Base-by-base conservation (phyloP, 2,888 invertebrate species). In the Meteorus colon region DNA sequence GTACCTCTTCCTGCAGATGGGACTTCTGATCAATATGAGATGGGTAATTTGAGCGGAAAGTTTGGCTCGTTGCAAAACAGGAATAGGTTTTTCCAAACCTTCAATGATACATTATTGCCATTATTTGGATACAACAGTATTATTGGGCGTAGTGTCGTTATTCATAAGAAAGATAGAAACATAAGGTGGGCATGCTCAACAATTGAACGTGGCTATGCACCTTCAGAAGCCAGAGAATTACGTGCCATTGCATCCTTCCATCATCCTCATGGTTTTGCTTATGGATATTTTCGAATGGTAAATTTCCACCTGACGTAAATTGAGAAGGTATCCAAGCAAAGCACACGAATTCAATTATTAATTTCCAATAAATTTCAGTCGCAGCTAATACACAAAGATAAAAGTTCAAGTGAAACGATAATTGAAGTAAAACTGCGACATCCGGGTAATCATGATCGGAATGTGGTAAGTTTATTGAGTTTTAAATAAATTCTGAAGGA, bases 211-310 rank as follows among this genome's bases (percentile, higher is more conserved):
- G 97, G 97, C 1, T 97, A 96, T 90, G 95, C 96, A 78, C 96
- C 96, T 0, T 94, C 95, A 0, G 97, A 97, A 87, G 97, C 96
- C 0, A 91, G 95, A 48, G 96, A 97, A 90, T 91, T 96, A 66
- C 92, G 96, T 75, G 97, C 94, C 2, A 95, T 97, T 77, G 97
- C 97, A 1, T 96, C 96, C 0, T 98, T 98, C 90, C 97, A 97
- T 90, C 96, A 97, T 91, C 96, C 96, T 0, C 91, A 92, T 19
- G 96, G 97, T 0, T 96, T 94, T 89, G 96, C 96, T 0, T 94
- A 92, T 89, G 98, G 98, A 4, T 96, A 96, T 87, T 91, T 98
- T 72, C 92, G 95, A 88, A 93, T 98, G 94, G 94, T 94, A 89
- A 87, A 89, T 85, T 24, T 60, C 66, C 8, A 14, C 34, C 51